phyloP scores from a whole-genome alignment of 1,140 invertebrate species.

The Lepidurus arcticus region DNA sequence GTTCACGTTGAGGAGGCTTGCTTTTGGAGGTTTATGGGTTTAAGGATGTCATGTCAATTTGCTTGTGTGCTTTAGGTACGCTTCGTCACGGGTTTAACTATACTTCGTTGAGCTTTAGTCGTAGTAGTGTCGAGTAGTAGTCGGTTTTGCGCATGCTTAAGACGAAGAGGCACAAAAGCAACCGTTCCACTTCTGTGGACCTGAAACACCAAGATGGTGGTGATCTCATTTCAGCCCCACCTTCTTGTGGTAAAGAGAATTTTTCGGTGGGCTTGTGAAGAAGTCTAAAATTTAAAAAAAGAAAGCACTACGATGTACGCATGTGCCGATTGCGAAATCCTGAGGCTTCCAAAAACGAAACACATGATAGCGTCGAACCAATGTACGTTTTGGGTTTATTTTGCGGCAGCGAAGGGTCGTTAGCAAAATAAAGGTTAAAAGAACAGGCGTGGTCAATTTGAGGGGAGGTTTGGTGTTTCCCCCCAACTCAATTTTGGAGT shows the following conservation, averaged over 20 bases:
- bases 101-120: conserved; percentile 1
- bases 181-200: not conserved
- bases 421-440: no score
- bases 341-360: not conserved
- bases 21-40: not conserved
- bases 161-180: not conserved
- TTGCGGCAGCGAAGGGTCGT: no score
- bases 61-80: conserved; percentile 21
- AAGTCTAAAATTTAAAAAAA: no score
- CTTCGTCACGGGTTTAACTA: conserved; percentile 7
- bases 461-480: no score
- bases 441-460: no score
- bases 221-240: conserved; percentile 18
- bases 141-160: not conserved
- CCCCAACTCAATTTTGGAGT: no score
- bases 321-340: not conserved
- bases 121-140: not conserved
- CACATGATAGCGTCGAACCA: not conserved
- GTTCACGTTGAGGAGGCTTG: not conserved
- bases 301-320: no score
- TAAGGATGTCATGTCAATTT: not conserved
- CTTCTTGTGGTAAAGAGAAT: not conserved
- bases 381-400: not conserved
- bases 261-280: not conserved
- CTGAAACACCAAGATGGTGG: not conserved